Evolutionary conservation across 2,888 invertebrate genomes (phyloP).

Genomic region (Deilephila elpenor): DNA sequence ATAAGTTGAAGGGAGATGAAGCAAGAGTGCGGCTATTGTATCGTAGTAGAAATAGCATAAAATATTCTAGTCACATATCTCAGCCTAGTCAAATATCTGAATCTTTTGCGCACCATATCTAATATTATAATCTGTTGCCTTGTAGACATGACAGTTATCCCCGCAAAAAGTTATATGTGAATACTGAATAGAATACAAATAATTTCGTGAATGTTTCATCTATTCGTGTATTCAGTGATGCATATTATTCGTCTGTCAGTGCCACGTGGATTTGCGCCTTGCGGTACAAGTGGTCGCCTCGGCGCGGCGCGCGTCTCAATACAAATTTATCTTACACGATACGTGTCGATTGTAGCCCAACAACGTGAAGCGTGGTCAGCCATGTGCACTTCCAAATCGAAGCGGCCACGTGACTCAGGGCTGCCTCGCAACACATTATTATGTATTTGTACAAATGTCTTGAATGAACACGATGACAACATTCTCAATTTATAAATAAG

Average conservation of each 20-base stretch:
- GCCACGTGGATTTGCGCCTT: constrained; percentile 19
- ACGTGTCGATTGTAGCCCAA: constrained; percentile 19
- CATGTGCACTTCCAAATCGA: constrained; percentile 37
- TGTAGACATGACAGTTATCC: not conserved
- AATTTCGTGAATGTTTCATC: not conserved
- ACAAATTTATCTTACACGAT: constrained; percentile 21
- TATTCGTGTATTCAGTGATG: constrained; percentile 14
- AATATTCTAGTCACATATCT: too few species aligned
- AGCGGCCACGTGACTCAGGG: constrained; percentile 33
- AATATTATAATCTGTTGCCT: too few species aligned
- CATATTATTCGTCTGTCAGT: not conserved
- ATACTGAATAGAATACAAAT: not conserved
- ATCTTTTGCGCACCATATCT: too few species aligned
- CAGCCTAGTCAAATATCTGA: too few species aligned
- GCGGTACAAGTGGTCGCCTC: not conserved
- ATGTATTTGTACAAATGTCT: not conserved
- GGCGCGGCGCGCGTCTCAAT: constrained; percentile 1
- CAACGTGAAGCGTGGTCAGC: constrained; percentile 37
- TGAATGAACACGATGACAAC: not conserved
- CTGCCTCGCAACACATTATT: constrained; percentile 16
- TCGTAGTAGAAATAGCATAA: too few species aligned
- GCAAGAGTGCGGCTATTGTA: too few species aligned
- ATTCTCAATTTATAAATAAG: not conserved
- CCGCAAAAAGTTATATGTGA: not conserved
- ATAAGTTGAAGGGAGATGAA: too few species aligned